phyloP scores from a whole-genome alignment of 2,888 invertebrate genomes.

The Galerucella calmariensis region DNA sequence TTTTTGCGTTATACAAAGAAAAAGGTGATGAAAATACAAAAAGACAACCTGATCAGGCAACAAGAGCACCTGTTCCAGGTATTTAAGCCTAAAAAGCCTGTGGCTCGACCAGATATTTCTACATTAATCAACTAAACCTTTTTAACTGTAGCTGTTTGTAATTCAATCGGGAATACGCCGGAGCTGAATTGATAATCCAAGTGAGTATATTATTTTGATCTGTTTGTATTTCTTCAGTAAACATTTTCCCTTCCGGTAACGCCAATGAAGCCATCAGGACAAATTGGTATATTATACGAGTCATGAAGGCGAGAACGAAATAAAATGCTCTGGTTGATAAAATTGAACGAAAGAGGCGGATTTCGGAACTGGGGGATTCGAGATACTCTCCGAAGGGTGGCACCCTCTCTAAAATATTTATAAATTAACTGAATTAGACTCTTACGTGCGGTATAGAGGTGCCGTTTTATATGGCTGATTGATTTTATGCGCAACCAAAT shows the following conservation, averaged over 20 bases:
- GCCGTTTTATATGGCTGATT: slow-evolving; percentile 31
- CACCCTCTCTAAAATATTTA: slow-evolving; percentile 59
- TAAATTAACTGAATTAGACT: slow-evolving; percentile 60
- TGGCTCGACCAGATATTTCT: too few relatives aligned
- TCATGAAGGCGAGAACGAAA: slow-evolving; percentile 61
- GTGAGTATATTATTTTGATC: too few relatives aligned
- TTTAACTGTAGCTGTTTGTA: too few relatives aligned
- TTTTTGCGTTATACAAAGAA: too few relatives aligned
- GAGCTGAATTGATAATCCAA: too few relatives aligned
- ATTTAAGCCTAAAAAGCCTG: too few relatives aligned
- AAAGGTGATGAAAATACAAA: too few relatives aligned
- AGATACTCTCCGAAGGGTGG: slow-evolving; percentile 34
- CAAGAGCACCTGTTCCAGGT: too few relatives aligned
- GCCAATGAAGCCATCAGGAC: slow-evolving; percentile 50
- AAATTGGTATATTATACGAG: slow-evolving; percentile 62
- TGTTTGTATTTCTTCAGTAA: too few relatives aligned
- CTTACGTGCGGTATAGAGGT: slow-evolving; percentile 39
- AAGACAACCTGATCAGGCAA: not conserved
- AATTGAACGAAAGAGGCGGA: slow-evolving; percentile 60
- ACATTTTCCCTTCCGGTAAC: slow-evolving; percentile 12
- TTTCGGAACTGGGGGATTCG: slow-evolving; percentile 50
- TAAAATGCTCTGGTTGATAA: slow-evolving; percentile 61
- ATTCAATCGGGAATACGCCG: too few relatives aligned
- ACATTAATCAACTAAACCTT: too few relatives aligned
- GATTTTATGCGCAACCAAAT: slow-evolving; percentile 32